These are phyloP conservation scores for Rutilus rutilus DNA, from an alignment of 2,113 vertebrate genomes.

Conservation along the genomic window DNA sequence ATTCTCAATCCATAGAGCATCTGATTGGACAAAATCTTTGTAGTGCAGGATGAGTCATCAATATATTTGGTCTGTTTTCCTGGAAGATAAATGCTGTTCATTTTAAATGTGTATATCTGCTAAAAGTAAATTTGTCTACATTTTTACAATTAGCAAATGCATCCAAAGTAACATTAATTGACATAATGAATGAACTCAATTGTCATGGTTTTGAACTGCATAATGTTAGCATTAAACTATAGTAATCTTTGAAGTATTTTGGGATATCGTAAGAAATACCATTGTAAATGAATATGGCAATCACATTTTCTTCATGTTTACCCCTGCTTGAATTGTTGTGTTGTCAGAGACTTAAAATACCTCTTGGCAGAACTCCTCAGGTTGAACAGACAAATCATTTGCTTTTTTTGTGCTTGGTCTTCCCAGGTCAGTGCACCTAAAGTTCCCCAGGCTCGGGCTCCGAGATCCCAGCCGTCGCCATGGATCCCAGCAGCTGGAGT, in stretches of 20 bases:
- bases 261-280: neutral
- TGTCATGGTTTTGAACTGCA: neutral
- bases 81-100: too few species aligned
- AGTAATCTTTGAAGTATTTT: neutral
- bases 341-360: neutral
- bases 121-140: neutral
- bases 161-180: neutral
- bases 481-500: conserved; percentile 98
- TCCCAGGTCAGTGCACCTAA: conserved; percentile 30
- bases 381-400: neutral
- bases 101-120: too few species aligned
- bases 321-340: neutral
- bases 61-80: neutral
- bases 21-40: neutral
- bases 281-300: neutral
- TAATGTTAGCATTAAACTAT: neutral
- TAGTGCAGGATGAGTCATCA: neutral
- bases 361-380: too few species aligned
- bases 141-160: neutral
- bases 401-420: neutral
- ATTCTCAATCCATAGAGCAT: neutral
- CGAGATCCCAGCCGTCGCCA: conserved; percentile 76
- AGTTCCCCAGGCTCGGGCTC: conserved; percentile 3
- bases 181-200: neutral
- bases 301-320: neutral